phyloP scores from a whole-genome alignment of 2,113 vertebrate species.

The Myxocyprinus asiaticus region DNA sequence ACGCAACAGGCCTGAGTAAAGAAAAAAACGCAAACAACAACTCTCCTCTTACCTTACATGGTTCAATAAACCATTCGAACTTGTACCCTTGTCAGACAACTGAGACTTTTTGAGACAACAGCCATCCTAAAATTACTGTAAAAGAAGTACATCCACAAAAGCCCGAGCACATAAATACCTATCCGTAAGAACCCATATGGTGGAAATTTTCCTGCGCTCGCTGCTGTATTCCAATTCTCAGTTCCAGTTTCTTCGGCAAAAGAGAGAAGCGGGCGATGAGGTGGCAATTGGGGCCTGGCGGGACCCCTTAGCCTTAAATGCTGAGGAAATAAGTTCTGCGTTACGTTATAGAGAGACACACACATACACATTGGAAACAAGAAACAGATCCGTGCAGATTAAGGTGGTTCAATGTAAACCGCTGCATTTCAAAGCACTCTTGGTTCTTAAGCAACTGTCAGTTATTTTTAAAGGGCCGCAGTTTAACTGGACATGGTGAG shows the following conservation, averaged over 20 bases:
- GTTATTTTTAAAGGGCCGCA: neutral
- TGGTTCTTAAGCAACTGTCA: neutral
- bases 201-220: conserved; percentile 96
- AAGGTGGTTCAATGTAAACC: conserved; percentile 79
- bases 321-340: conserved; percentile 96
- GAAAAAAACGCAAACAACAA: conserved; percentile 61
- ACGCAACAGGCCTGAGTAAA: conserved; percentile 45
- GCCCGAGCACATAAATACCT: conserved; percentile 99
- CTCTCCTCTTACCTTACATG: conserved; percentile 92
- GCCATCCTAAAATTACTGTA: conserved; percentile 87
- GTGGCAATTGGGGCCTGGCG: conserved; percentile 93
- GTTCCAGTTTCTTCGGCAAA: conserved; percentile 90
- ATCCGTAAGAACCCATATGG: conserved; percentile 99
- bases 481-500: neutral
- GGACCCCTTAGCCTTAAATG: conserved; percentile 96
- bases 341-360: conserved; percentile 98
- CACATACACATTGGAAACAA: conserved; percentile 92
- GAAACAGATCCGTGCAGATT: conserved; percentile 84
- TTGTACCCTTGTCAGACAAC: conserved; percentile 61
- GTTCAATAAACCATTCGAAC: conserved; percentile 82
- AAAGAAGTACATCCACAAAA: conserved; percentile 98
- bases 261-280: conserved; percentile 89
- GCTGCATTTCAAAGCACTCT: neutral
- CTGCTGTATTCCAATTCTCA: conserved; percentile 97
- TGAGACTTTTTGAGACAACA: conserved; percentile 66